These are phyloP conservation scores for Caranx ignobilis DNA, from an alignment of 2,113 vertebrate genomes.

Conservation along the genomic window DNA sequence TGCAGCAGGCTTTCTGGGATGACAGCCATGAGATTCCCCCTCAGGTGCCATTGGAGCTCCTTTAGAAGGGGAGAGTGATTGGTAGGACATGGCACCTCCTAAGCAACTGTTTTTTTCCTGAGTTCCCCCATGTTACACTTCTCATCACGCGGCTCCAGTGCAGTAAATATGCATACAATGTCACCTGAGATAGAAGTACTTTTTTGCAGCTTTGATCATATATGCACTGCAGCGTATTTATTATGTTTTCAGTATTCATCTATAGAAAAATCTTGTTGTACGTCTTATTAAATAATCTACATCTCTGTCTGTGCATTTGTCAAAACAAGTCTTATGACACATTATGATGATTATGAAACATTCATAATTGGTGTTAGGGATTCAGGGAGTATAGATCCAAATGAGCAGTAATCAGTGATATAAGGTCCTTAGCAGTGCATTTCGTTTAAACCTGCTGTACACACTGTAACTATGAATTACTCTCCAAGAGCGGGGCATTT, in stretches of 20 bases:
- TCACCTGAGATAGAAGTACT: constrained; percentile 14
- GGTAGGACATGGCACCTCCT: constrained; percentile 82
- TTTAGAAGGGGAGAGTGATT: constrained; percentile 82
- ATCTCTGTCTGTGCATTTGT: neutral
- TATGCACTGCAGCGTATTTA: neutral
- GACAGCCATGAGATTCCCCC: constrained; percentile 87
- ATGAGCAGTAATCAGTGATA: too few species aligned
- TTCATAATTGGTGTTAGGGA: neutral
- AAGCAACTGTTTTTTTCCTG: constrained; percentile 73
- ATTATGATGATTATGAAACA: neutral
- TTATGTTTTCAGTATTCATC: neutral
- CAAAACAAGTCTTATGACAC: neutral
- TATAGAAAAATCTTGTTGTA: neutral
- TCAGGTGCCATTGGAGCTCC: constrained; percentile 86
- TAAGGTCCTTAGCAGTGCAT: too few species aligned
- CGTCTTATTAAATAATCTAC: neutral
- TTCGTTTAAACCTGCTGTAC: neutral
- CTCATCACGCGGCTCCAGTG: constrained; percentile 66
- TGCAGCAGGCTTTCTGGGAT: constrained; percentile 86
- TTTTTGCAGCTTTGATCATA: neutral
- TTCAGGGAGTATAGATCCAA: too few species aligned
- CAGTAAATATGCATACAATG: constrained; percentile 49
- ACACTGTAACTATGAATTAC: neutral
- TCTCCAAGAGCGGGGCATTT: neutral
- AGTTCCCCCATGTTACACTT: constrained; percentile 67